Percentiles rank a stretch among this genome's conserved stretches.
Evolutionary conservation across 2,797 vertebrate genomes (phyloP).

Genomic region (Sphenodon punctatus): DNA sequence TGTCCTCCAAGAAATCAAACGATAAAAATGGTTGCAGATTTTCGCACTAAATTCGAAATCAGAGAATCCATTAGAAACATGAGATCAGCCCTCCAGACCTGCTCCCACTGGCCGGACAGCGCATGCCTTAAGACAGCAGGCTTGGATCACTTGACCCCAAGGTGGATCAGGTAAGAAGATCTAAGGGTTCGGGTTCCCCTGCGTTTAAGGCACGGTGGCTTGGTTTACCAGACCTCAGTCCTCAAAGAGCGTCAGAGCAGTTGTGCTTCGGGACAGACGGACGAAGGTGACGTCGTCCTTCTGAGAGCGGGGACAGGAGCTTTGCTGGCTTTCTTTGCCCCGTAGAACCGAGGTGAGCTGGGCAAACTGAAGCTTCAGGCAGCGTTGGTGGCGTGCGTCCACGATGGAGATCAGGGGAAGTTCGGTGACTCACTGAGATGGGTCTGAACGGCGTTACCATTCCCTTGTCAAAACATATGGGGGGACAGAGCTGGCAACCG

Average conservation of each 20-base stretch:
- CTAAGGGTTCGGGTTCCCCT: neutral
- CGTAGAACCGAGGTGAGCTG: neutral
- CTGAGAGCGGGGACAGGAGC: neutral
- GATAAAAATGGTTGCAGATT: conserved; percentile 22
- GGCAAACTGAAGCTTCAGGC: neutral
- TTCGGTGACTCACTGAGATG: neutral
- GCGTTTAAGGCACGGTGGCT: conserved; percentile 49
- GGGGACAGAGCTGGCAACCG: too few relatives aligned
- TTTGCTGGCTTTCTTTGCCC: too few relatives aligned
- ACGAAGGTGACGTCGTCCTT: neutral
- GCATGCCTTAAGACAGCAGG: conserved; percentile 46
- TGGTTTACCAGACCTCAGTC: neutral
- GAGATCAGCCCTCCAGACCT: conserved; percentile 17
- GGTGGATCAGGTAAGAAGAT: neutral
- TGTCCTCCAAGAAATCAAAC: neutral
- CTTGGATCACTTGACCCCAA: too few relatives aligned
- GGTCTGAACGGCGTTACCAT: too few relatives aligned
- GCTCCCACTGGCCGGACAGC: conserved; percentile 3
- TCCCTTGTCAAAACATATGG: neutral
- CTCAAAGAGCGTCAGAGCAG: neutral
- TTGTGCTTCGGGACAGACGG: conserved; percentile 35
- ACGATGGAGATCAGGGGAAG: neutral
- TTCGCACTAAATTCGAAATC: conserved; percentile 3
- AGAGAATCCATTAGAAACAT: neutral
- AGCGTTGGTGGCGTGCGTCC: conserved; percentile 17